Evolutionary conservation across 2,888 invertebrate genomes (phyloP).

Genomic region (Caenorhabditis sinica): DNA sequence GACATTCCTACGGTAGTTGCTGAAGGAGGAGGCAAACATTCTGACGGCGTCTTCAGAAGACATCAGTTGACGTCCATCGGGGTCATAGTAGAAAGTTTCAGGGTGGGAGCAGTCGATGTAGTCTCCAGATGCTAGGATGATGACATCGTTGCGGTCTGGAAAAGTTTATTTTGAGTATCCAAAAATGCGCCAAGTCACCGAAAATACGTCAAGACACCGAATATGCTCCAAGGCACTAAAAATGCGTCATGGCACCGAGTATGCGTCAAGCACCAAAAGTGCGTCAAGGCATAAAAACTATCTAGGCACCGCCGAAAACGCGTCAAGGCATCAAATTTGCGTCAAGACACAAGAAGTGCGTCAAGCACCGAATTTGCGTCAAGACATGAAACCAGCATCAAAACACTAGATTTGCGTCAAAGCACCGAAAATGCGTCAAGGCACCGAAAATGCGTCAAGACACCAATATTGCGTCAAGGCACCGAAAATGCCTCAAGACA

Average conservation of each 20-base stretch:
- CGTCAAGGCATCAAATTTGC: not conserved
- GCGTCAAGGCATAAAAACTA: not conserved
- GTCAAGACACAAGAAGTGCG: not conserved
- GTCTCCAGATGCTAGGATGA: conserved; percentile 69
- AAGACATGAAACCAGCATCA: no score
- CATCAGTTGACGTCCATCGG: conserved; percentile 69
- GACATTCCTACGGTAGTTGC: conserved; percentile 69
- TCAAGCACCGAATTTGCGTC: not conserved
- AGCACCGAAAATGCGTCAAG: not conserved
- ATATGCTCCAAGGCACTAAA: not conserved
- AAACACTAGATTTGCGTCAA: no score
- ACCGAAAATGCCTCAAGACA: no score
- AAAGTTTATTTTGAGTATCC: not conserved
- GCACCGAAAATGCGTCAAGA: not conserved
- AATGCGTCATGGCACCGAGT: not conserved
- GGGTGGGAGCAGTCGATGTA: conserved; percentile 70
- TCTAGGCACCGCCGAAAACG: no score
- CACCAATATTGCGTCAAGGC: not conserved
- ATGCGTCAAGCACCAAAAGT: not conserved
- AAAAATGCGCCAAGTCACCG: not conserved
- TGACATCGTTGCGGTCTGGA: conserved; percentile 71
- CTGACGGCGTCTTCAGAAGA: conserved; percentile 71
- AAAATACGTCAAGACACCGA: not conserved
- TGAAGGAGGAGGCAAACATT: conserved; percentile 71
- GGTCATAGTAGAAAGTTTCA: conserved; percentile 72